phyloP scores from a whole-genome alignment of 64 coral and sea anemone genomes.

The Porites australiensis region DNA sequence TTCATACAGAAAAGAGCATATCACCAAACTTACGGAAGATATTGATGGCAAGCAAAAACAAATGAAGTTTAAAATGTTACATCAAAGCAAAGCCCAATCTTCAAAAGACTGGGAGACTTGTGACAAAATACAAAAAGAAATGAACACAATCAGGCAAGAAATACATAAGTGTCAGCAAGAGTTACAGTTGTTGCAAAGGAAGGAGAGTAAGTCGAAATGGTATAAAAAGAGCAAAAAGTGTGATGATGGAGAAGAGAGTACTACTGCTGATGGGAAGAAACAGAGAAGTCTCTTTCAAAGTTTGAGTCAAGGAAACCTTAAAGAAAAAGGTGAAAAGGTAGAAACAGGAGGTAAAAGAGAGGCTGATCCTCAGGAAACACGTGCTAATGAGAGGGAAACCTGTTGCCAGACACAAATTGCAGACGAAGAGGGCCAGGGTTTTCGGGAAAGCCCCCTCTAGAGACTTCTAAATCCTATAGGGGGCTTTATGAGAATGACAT shows the following conservation, averaged over 20 bases:
- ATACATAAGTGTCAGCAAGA: slow-evolving; percentile 7
- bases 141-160: slow-evolving; percentile 7
- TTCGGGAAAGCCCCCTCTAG: slow-evolving; percentile 1
- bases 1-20: not conserved
- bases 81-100: slow-evolving; percentile 19
- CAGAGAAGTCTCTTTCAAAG: not conserved
- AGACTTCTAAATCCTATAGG: not conserved
- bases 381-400: not conserved
- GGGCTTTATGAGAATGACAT: slow-evolving; percentile 6
- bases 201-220: slow-evolving; percentile 37
- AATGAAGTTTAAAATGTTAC: slow-evolving; percentile 30
- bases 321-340: not conserved
- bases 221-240: slow-evolving; percentile 41
- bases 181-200: slow-evolving; percentile 38
- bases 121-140: slow-evolving; percentile 30
- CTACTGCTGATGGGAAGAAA: not conserved
- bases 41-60: too few species aligned
- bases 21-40: not conserved
- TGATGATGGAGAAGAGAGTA: slow-evolving; percentile 26
- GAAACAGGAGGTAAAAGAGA: not conserved
- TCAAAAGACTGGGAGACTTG: slow-evolving; percentile 38
- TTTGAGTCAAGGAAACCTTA: not conserved
- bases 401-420: not conserved
- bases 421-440: not conserved
- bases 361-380: not conserved